A percentile compares a stretch with the other conserved stretches of the same genome.
These are phyloP conservation scores for Standfussiana lucernea DNA, from an alignment of 2,888 invertebrate genomes.

Conservation along the genomic window DNA sequence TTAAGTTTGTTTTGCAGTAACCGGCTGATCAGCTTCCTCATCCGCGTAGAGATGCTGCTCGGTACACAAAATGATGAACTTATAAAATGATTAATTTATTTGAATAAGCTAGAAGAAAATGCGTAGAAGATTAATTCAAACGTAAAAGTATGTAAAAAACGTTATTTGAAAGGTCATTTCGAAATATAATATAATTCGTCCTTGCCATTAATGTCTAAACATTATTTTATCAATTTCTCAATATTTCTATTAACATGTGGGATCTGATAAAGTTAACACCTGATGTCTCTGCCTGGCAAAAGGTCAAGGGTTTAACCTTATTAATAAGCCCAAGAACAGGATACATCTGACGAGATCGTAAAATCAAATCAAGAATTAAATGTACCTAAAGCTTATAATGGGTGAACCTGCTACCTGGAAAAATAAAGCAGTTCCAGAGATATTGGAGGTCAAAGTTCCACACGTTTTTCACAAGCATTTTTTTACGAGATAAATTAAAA, in stretches of 20 bases:
- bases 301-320: not conserved
- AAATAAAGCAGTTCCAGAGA: no score
- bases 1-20: conserved; percentile 63
- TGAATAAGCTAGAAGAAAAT: not conserved
- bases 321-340: no score
- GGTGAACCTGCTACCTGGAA: no score
- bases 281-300: not conserved
- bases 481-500: fast-evolving
- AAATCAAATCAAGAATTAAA: not conserved
- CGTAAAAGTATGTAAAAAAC: not conserved
- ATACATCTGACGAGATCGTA: not conserved
- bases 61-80: conserved; percentile 45
- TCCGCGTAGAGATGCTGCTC: conserved; percentile 50
- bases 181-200: not conserved
- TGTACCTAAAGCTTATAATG: no score
- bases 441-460: no score
- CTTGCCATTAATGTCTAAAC: not conserved
- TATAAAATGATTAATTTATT: not conserved
- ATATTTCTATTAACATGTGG: not conserved
- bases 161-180: not conserved
- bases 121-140: not conserved
- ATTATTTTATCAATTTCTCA: not conserved
- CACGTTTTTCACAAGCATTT: no score
- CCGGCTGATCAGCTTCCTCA: conserved; percentile 62
- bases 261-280: not conserved